Evolutionary conservation across 2,113 vertebrate species (phyloP).

Genomic region (Eulacestoma nigropectus): DNA sequence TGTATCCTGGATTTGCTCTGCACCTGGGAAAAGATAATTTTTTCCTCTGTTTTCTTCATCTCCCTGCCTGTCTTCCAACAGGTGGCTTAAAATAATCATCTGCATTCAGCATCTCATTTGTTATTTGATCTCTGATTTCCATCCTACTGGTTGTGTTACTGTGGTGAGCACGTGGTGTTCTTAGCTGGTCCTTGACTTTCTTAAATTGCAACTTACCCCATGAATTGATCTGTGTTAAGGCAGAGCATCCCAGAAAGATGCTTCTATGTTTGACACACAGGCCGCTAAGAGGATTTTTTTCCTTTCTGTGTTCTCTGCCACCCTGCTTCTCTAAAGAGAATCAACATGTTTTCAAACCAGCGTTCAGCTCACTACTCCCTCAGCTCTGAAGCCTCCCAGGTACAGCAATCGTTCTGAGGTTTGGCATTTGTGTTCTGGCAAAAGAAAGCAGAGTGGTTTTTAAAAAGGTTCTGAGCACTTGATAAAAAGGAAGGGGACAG

Average conservation of each 20-base stretch:
- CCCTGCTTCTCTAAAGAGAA: not conserved
- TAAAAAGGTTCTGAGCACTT: not conserved
- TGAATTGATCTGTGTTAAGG: not conserved
- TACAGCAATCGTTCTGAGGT: not conserved
- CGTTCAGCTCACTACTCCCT: not conserved
- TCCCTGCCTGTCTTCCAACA: not conserved
- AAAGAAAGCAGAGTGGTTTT: not conserved
- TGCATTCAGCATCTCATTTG: not conserved
- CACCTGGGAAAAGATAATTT: not conserved
- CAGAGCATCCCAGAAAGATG: not conserved
- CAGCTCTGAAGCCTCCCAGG: not conserved
- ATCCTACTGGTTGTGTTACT: not conserved
- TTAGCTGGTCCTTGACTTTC: not conserved
- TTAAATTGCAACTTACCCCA: not conserved
- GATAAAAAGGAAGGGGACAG: not conserved
- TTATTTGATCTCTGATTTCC: not conserved
- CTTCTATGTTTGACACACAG: not conserved
- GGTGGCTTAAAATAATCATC: not conserved
- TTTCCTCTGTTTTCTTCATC: not conserved
- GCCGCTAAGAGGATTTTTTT: not conserved
- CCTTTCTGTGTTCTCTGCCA: not conserved
- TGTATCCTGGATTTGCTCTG: not conserved
- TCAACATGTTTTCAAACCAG: not conserved
- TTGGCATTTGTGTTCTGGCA: not conserved
- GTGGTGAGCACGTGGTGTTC: not conserved